Base-by-base conservation (phyloP, 2,113 vertebrate species). In the Mobula birostris region DNA sequence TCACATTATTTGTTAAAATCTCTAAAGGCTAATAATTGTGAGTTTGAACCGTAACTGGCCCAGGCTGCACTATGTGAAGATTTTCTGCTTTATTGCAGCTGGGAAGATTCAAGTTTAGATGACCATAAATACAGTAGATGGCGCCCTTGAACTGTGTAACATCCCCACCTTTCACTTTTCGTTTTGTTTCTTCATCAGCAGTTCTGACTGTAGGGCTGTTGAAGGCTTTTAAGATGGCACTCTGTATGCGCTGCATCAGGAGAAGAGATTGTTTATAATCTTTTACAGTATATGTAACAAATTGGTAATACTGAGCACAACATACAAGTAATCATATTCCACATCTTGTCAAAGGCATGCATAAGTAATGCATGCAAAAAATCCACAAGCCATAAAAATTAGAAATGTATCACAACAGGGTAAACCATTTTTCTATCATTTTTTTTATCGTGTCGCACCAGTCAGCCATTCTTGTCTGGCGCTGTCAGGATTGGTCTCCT, bases 141-240 rank as follows among this genome's bases (percentile, higher is more conserved):
- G 98, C 96, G 96, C 95, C 95, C 95, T 95, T 96, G 74, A 66
- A 48, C 48, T 40, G 56, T 85, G 66, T 58, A 94, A 88, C 63
- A 94, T 94, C 95, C 74, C 11, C 97, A 99, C 99, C 98, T 99
- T 99, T 99, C 95, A 99, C 98, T 97, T 98, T 98, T 94, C 97
- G 97, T 96, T 98, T 99, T 48, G 98, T 99, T 95, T 99, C 99
- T 82, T 99, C 98, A 94, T 99, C 98, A 94, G 99, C 99, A 0
- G 98, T 99, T 96, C 98, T 99, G 95, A 98, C 98, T 9, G 98
- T 99, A 94, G 99, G 99, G 95, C 99, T 99, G 96, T 99, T 99
- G 96, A 99, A 99, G 12, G 98, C 98, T 97, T 98, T 99, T 95
- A 99, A 97, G 96, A 99, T 99, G 94, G 97, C 97, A 29, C 97